Evolutionary conservation across 2,113 vertebrate genomes (phyloP).

Genomic region (Lethenteron reissneri): DNA sequence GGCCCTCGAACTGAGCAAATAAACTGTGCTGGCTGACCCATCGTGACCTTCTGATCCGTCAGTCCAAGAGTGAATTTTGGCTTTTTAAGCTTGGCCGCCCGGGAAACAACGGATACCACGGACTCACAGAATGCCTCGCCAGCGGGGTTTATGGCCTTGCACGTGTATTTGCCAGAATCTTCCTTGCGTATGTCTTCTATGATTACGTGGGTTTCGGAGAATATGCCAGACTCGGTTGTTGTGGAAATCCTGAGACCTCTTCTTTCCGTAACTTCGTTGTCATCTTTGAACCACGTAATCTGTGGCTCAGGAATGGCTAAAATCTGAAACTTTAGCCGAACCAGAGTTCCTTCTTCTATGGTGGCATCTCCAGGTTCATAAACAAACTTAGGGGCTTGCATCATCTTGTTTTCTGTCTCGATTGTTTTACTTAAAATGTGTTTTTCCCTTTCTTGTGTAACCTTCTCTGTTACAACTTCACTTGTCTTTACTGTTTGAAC

Average conservation of each 20-base stretch:
- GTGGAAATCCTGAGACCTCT: constrained; percentile 6
- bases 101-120: constrained; percentile 3
- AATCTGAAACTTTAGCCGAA: constrained; percentile 8
- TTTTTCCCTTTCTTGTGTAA: no score
- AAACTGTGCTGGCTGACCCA: constrained; percentile 35
- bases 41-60: constrained; percentile 31
- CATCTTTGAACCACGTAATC: constrained; percentile 8
- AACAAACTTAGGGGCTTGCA: no score
- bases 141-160: constrained; percentile 60
- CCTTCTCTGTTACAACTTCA: no score
- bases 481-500: no score
- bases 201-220: constrained; percentile 11
- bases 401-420: no score
- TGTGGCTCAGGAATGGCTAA: constrained; percentile 7
- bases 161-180: constrained; percentile 81
- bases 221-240: constrained; percentile 12
- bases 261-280: constrained; percentile 6
- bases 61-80: constrained; percentile 34
- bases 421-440: no score
- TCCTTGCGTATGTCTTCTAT: constrained; percentile 23
- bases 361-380: no score
- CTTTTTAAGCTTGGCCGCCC: constrained; percentile 11
- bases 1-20: constrained; percentile 38
- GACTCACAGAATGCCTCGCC: constrained; percentile 32
- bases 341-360: no score